Percentiles rank a stretch among this genome's conserved stretches.
phyloP scores from a whole-genome alignment of 2,797 vertebrate genomes.

The Gymnoscopelus braueri region DNA sequence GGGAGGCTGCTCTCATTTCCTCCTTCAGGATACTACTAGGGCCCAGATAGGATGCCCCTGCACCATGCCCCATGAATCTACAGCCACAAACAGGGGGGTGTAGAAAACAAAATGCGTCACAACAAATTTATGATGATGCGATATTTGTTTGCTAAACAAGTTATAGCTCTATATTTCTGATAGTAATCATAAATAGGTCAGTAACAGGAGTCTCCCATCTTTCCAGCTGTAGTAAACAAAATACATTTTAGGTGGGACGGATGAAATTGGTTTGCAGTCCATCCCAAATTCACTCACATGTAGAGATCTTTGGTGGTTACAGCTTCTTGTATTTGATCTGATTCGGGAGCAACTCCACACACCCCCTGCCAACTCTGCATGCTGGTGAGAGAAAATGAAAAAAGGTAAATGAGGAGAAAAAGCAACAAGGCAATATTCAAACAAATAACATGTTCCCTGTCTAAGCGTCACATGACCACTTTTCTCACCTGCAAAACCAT shows the following conservation, averaged over 20 bases:
- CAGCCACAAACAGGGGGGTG: neutral
- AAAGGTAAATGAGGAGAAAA: neutral
- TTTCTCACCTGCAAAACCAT: slow-evolving; percentile 84
- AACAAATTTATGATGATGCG: too few species aligned
- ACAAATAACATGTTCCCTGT: neutral
- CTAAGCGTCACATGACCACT: neutral
- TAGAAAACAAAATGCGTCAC: too few species aligned
- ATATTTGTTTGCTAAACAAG: too few species aligned
- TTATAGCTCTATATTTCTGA: too few species aligned
- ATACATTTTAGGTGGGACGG: too few species aligned
- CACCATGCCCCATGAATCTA: slow-evolving; percentile 92
- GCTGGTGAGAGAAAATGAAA: slow-evolving; percentile 64
- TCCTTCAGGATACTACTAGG: slow-evolving; percentile 81
- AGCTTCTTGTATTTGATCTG: slow-evolving; percentile 82
- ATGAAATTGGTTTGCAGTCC: too few species aligned
- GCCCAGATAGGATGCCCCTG: slow-evolving; percentile 87
- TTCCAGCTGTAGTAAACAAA: too few species aligned
- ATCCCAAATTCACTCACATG: slow-evolving; percentile 89
- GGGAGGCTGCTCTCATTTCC: slow-evolving; percentile 82
- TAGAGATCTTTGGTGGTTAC: slow-evolving; percentile 89
- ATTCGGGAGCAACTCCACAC: slow-evolving; percentile 81
- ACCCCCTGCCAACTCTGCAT: slow-evolving; percentile 88
- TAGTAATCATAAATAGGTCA: too few species aligned
- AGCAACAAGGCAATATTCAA: too few species aligned
- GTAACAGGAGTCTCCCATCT: too few species aligned